Conservation (phyloP, 1,140 invertebrate genomes). For the Nasonia vitripennis region DNA sequence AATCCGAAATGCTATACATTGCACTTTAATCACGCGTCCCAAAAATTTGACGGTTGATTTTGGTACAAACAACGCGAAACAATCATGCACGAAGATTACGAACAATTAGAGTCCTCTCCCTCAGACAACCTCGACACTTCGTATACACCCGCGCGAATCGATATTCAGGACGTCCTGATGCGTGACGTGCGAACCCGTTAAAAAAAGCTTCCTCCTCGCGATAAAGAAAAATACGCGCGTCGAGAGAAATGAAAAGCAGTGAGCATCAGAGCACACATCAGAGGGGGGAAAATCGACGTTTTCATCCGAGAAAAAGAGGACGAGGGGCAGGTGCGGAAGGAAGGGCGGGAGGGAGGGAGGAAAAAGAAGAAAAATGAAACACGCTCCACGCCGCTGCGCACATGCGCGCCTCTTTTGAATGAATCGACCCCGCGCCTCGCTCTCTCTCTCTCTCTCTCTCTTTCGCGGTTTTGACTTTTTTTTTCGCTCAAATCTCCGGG, state of each 20-base stretch:
- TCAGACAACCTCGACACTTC: background rate
- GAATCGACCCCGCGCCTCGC: slow-evolving; percentile 45
- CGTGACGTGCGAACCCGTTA: slow-evolving; percentile 34
- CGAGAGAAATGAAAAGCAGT: slow-evolving; percentile 43
- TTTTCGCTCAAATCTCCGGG: slow-evolving; percentile 69
- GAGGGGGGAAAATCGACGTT: slow-evolving; percentile 45
- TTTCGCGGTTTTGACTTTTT: slow-evolving; percentile 59
- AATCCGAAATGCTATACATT: background rate
- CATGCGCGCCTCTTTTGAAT: slow-evolving; percentile 49
- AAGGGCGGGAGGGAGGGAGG: background rate
- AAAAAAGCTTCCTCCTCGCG: slow-evolving; percentile 15
- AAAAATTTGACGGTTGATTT: slow-evolving; percentile 19
- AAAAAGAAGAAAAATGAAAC: slow-evolving; percentile 28
- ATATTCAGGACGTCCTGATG: slow-evolving; percentile 37
- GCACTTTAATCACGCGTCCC: background rate
- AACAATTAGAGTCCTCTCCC: slow-evolving; percentile 26
- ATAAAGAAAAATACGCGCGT: slow-evolving; percentile 45
- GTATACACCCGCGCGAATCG: background rate
- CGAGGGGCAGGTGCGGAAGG: background rate
- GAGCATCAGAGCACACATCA: background rate
- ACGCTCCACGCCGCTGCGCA: slow-evolving; percentile 28
- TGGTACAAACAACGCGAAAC: slow-evolving; percentile 16
- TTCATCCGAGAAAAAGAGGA: slow-evolving; percentile 35
- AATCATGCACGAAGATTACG: slow-evolving; percentile 37
- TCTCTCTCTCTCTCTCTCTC: slow-evolving; percentile 49